Percentiles rank a stretch among this genome's conserved stretches.
phyloP scores from a whole-genome alignment of 2,113 vertebrate genomes.

The Elaphurus davidianus region DNA sequence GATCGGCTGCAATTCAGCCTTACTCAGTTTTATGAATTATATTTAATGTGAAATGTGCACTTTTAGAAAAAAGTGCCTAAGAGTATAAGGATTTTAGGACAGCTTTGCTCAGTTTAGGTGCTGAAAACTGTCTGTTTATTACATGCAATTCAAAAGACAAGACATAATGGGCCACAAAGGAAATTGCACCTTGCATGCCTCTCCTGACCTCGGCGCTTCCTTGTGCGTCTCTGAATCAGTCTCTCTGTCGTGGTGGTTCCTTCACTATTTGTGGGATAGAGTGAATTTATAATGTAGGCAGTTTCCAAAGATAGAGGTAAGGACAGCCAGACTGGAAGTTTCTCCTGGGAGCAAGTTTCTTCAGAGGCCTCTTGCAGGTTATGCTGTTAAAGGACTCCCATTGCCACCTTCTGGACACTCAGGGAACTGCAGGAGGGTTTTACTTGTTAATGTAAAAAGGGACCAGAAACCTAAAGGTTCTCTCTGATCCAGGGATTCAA shows the following conservation, averaged over 20 bases:
- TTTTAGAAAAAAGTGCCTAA: background rate
- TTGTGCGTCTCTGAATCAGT: background rate
- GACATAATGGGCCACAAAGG: background rate
- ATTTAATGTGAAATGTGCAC: background rate
- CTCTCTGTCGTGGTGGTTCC: background rate
- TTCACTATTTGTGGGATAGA: background rate
- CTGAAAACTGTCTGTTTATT: background rate
- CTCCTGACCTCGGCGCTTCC: background rate
- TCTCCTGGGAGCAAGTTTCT: background rate
- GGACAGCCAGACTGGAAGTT: background rate
- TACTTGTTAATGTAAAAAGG: background rate
- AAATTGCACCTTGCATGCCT: background rate
- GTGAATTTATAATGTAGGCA: background rate
- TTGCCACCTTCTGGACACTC: constrained; percentile 63
- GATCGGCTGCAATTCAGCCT: background rate
- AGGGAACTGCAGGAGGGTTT: constrained; percentile 27
- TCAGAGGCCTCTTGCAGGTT: background rate
- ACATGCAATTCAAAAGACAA: background rate
- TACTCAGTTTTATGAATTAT: background rate
- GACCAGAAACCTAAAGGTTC: background rate
- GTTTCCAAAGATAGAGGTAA: constrained; percentile 25
- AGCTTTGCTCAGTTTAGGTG: background rate
- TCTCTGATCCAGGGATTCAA: background rate
- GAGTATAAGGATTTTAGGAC: background rate
- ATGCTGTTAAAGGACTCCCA: background rate